A percentile compares a stretch with the other conserved stretches of the same genome.
Conservation (phyloP, 2,797 vertebrate genomes). For the Microcaecilia unicolor region DNA sequence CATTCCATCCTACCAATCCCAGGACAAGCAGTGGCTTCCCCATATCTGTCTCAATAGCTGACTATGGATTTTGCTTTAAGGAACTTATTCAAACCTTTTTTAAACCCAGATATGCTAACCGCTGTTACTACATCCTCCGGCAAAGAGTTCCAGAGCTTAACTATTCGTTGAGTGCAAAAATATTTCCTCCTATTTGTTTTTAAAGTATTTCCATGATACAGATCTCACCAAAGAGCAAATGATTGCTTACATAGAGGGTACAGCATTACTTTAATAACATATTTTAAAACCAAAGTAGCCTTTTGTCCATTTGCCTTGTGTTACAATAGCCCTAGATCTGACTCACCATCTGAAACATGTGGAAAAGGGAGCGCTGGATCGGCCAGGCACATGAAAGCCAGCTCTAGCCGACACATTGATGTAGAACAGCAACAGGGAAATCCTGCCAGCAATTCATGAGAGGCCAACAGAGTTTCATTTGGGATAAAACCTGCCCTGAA, state of each 20-base stretch:
- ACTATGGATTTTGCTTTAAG: no score
- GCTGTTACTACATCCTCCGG: no score
- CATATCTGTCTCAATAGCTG: no score
- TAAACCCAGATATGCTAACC: no score
- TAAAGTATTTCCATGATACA: no score
- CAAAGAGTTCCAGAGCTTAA: no score
- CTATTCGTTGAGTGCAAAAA: no score
- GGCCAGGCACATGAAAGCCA: conserved; percentile 34
- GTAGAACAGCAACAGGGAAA: conserved; percentile 32
- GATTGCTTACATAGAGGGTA: conserved; percentile 6
- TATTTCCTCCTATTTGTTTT: no score
- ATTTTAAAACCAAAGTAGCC: conserved; percentile 28
- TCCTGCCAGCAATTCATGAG: conserved; percentile 34
- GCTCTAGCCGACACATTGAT: conserved; percentile 33
- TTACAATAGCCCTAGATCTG: conserved; percentile 19
- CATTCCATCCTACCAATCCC: no score
- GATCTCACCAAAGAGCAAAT: no score
- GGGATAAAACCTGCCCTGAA: conserved; percentile 24
- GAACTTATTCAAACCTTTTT: no score
- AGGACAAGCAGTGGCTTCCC: no score
- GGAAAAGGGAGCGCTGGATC: conserved; percentile 25
- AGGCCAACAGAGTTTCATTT: conserved; percentile 36
- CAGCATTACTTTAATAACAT: conserved; percentile 20
- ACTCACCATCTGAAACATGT: conserved; percentile 31
- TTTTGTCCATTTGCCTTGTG: conserved; percentile 24